A percentile compares a stretch with the other conserved stretches of the same genome.
Evolutionary conservation across 2,113 vertebrate species (phyloP).

Genomic region (Prochilodus magdalenae): DNA sequence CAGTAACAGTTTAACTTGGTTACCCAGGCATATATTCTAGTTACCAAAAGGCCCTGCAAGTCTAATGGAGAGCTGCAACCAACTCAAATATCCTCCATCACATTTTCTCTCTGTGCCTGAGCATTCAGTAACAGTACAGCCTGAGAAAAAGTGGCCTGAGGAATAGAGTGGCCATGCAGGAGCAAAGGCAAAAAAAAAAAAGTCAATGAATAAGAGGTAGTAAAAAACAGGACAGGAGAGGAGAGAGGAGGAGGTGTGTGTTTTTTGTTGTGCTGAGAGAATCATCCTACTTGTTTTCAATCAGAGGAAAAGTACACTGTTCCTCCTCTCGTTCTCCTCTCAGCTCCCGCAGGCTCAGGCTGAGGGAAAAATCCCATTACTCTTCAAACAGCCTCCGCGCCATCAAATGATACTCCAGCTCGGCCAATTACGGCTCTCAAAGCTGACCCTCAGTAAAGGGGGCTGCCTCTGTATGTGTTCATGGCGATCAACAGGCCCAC

Average conservation of each 20-base stretch:
- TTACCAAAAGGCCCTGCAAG: too few species aligned
- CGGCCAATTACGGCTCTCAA: conserved; percentile 71
- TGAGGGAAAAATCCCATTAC: conserved; percentile 75
- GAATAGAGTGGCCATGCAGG: not conserved
- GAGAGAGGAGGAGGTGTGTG: conserved; percentile 22
- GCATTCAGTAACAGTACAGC: not conserved
- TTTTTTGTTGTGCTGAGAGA: conserved; percentile 60
- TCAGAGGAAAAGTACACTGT: conserved; percentile 58
- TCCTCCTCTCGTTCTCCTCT: conserved; percentile 53
- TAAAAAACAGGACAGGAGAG: conserved; percentile 19
- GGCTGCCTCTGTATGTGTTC: not conserved
- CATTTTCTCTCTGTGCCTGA: not conserved
- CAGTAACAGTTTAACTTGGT: too few species aligned
- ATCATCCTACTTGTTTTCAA: conserved; percentile 67
- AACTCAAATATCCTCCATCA: conserved; percentile 13
- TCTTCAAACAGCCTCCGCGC: conserved; percentile 69
- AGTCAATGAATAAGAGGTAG: conserved; percentile 6
- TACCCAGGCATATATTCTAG: too few species aligned
- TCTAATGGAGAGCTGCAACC: not conserved
- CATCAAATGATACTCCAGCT: conserved; percentile 72
- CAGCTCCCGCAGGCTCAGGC: conserved; percentile 62
- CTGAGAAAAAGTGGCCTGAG: not conserved
- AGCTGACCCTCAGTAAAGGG: conserved; percentile 34
- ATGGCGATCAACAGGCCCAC: conserved; percentile 30
- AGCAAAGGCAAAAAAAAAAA: not conserved